A percentile compares a stretch with the other conserved stretches of the same genome.
Conservation (phyloP, 1,140 invertebrate species). For the Drosophila suzukii region DNA sequence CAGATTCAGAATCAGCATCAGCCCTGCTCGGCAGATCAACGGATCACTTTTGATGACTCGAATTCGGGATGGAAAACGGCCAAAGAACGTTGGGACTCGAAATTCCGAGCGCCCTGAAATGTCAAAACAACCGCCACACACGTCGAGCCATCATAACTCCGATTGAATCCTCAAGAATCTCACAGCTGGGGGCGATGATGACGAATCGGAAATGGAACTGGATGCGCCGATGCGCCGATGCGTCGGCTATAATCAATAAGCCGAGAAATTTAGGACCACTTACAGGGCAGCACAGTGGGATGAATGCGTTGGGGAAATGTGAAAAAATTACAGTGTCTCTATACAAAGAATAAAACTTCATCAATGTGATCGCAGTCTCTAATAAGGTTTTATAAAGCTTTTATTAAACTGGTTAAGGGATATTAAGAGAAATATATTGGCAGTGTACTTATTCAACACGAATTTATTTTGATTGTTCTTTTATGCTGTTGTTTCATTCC, state of each 20-base stretch:
- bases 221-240: constrained; percentile 48
- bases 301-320: background rate
- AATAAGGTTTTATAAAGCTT: too few species aligned
- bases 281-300: constrained; percentile 40
- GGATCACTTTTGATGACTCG: constrained; percentile 39
- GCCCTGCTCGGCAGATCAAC: constrained; percentile 13
- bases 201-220: constrained; percentile 80
- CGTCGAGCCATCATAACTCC: constrained; percentile 52
- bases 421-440: too few species aligned
- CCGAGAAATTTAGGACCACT: constrained; percentile 63
- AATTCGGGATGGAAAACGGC: constrained; percentile 42
- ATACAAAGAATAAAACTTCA: background rate
- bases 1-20: constrained; percentile 14
- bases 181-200: constrained; percentile 61
- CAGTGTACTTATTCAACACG: too few species aligned
- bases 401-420: too few species aligned
- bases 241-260: constrained; percentile 76
- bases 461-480: too few species aligned
- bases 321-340: background rate
- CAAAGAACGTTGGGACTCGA: constrained; percentile 1
- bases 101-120: constrained; percentile 27
- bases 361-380: too few species aligned
- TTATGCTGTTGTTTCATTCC: too few species aligned
- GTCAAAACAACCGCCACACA: constrained; percentile 58
- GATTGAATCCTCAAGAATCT: constrained; percentile 51